A percentile compares a stretch with the other conserved stretches of the same genome.
phyloP scores from a whole-genome alignment of 2,888 invertebrate genomes.

The Agonopterix arenella region DNA sequence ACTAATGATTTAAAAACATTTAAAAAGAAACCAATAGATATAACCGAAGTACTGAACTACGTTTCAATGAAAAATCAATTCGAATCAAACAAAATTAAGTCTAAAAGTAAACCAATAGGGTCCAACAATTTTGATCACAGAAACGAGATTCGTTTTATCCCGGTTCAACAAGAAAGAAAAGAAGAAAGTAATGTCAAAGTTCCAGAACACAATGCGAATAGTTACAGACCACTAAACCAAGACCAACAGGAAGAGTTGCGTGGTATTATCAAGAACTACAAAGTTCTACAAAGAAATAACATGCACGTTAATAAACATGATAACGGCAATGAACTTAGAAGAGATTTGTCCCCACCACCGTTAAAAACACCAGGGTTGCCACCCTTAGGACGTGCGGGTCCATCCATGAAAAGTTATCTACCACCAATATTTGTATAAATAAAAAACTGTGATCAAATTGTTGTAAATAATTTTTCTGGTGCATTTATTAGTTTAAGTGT shows the following conservation, averaged over 20 bases:
- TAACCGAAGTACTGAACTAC: conserved; percentile 52
- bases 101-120: conserved; percentile 30
- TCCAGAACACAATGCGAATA: conserved; percentile 24
- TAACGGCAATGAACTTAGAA: conserved; percentile 30
- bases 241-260: conserved; percentile 48
- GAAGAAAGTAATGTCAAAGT: conserved; percentile 20
- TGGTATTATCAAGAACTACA: conserved; percentile 63
- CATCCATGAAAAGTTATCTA: conserved; percentile 58
- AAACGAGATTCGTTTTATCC: conserved; percentile 32
- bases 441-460: conserved; percentile 37
- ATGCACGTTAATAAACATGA: conserved; percentile 32
- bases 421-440: conserved; percentile 58
- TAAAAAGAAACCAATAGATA: conserved; percentile 45
- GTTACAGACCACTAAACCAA: conserved; percentile 26
- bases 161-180: conserved; percentile 22
- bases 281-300: conserved; percentile 58
- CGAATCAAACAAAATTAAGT: conserved; percentile 52
- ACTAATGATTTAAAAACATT: conserved; percentile 36
- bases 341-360: conserved; percentile 41
- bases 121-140: conserved; percentile 28
- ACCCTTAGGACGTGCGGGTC: conserved; percentile 63
- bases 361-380: conserved; percentile 45
- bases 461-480: conserved; percentile 48
- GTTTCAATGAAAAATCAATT: conserved; percentile 56
- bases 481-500: conserved; percentile 59